Conservation (phyloP, 2,888 invertebrate genomes). For the Tryphoninae sp. region DNA sequence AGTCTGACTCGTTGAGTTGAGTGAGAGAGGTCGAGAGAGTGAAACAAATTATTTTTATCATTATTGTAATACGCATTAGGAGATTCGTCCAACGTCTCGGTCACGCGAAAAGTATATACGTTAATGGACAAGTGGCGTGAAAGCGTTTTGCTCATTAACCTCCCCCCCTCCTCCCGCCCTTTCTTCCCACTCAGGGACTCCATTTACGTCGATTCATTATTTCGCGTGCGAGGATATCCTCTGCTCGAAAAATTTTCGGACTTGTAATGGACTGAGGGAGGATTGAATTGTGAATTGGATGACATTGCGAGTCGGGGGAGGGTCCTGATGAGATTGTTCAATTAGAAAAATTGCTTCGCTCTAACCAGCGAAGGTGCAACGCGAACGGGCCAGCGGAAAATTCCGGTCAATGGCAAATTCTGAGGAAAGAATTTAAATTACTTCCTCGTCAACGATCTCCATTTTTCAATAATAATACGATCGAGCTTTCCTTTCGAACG, state of each 20-base stretch:
- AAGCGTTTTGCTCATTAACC: constrained; percentile 25
- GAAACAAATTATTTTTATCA: background rate
- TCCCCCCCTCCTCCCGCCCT: too few relatives aligned
- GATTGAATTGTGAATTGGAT: constrained; percentile 8
- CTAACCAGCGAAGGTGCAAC: background rate
- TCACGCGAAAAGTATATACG: constrained; percentile 31
- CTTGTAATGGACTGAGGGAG: constrained; percentile 18
- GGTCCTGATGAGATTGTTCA: background rate
- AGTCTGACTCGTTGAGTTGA: too few relatives aligned
- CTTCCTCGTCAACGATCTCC: too few relatives aligned
- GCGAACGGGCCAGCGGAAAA: background rate
- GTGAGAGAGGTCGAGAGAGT: too few relatives aligned
- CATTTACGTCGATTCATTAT: constrained; percentile 15
- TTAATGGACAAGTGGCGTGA: constrained; percentile 54
- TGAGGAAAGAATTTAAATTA: too few relatives aligned
- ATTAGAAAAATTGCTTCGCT: constrained; percentile 19
- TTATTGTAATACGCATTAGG: constrained; percentile 1
- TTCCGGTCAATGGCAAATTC: background rate
- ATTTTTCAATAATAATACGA: too few relatives aligned
- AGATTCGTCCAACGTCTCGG: constrained; percentile 1
- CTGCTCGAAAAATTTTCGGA: background rate
- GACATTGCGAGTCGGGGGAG: background rate
- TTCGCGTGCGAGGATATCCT: constrained; percentile 2
- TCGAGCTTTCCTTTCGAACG: too few relatives aligned
- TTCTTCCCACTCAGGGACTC: background rate